A percentile compares a stretch with the other conserved stretches of the same genome.
phyloP scores from a whole-genome alignment of 2,797 vertebrate genomes.

The Cyprinella venusta region DNA sequence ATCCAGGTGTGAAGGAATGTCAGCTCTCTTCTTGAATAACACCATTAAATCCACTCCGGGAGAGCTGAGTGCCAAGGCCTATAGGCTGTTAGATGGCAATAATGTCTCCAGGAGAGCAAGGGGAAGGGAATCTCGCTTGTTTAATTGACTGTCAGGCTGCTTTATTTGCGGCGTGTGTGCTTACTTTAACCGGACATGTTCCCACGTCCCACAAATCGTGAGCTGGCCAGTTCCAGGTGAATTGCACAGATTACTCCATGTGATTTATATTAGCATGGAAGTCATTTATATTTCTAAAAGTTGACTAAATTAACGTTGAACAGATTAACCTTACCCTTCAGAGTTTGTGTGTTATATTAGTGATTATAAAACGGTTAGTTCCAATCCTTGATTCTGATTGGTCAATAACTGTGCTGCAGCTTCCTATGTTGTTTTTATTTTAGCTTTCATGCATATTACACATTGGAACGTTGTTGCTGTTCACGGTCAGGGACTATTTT shows the following conservation, averaged over 20 bases:
- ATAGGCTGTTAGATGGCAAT: conserved; percentile 32
- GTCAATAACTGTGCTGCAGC: no score
- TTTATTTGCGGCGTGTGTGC: neutral
- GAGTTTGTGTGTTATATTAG: no score
- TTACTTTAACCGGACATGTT: neutral
- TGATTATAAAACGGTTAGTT: no score
- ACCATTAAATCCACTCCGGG: conserved; percentile 31
- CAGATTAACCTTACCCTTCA: neutral
- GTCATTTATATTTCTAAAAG: neutral
- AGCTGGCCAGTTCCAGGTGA: neutral
- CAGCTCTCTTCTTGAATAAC: conserved; percentile 42
- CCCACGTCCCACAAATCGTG: neutral
- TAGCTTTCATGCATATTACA: no score
- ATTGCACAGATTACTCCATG: conserved; percentile 9
- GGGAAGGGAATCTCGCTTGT: conserved; percentile 2
- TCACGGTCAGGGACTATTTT: no score
- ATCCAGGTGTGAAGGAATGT: conserved; percentile 44
- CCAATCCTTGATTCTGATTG: no score
- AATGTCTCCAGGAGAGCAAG: conserved; percentile 36
- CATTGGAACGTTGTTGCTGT: no score
- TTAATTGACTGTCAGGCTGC: conserved; percentile 38
- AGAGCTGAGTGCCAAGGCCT: conserved; percentile 24
- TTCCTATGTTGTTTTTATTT: no score
- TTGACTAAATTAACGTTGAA: neutral
- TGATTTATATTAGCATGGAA: neutral